phyloP scores from a whole-genome alignment of 2,113 vertebrate species.

The Hippocampus zosterae region DNA sequence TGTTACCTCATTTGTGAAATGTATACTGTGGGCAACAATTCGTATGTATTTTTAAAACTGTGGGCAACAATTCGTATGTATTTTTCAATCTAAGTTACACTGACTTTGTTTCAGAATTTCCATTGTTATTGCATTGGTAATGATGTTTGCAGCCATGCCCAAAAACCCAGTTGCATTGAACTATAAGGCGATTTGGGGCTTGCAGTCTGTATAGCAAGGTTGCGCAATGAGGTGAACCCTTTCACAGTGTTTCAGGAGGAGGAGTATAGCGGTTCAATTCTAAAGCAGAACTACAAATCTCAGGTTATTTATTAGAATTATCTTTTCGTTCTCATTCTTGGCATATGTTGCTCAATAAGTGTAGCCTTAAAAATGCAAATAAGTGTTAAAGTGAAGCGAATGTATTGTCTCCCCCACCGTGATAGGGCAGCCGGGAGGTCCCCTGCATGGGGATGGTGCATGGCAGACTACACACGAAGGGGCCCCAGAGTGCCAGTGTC shows the following conservation, averaged over 20 bases:
- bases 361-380: not conserved
- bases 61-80: not conserved
- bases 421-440: conserved; percentile 42
- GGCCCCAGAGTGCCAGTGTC: conserved; percentile 60
- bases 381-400: conserved; percentile 35
- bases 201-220: conserved; percentile 30
- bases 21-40: too few species aligned
- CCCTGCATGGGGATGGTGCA: conserved; percentile 49
- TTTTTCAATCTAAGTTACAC: not conserved
- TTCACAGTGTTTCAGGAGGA: conserved; percentile 42
- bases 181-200: conserved; percentile 55
- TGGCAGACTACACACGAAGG: conserved; percentile 74
- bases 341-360: not conserved
- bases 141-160: not conserved
- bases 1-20: not conserved
- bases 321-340: not conserved
- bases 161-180: conserved; percentile 4
- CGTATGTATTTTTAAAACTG: too few species aligned
- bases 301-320: too few species aligned
- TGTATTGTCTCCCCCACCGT: conserved; percentile 42
- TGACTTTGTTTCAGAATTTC: not conserved
- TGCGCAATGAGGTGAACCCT: conserved; percentile 51
- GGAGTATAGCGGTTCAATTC: conserved; percentile 20
- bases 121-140: not conserved
- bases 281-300: not conserved